Evolutionary conservation across 2,888 invertebrate genomes (phyloP).

Genomic region (Linnaemya vulpina): DNA sequence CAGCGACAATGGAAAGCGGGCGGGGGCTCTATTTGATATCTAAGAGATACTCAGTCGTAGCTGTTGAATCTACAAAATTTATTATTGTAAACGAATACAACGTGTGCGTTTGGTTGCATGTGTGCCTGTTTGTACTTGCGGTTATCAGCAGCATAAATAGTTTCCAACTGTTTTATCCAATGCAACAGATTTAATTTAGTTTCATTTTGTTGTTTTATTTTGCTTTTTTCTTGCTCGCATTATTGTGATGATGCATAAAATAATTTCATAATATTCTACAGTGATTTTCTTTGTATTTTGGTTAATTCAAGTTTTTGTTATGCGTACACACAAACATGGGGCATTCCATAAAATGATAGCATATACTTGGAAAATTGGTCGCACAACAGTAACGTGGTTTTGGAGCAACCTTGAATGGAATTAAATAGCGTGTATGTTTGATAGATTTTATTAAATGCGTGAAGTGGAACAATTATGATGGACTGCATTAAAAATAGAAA

Average conservation of each 20-base stretch:
- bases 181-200: slow-evolving; percentile 49
- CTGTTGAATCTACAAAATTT: slow-evolving; percentile 48
- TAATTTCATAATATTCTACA: slow-evolving; percentile 35
- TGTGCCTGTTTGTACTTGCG: slow-evolving; percentile 10
- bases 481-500: no score
- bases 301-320: slow-evolving; percentile 44
- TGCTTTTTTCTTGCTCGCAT: slow-evolving; percentile 14
- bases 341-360: slow-evolving; percentile 19
- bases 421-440: background rate
- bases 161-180: slow-evolving; percentile 49
- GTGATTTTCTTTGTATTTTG: slow-evolving; percentile 32
- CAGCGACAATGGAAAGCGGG: background rate
- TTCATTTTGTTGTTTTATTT: slow-evolving; percentile 36
- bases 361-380: no score
- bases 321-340: slow-evolving; percentile 21
- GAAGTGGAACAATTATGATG: no score
- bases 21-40: background rate
- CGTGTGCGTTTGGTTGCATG: slow-evolving; percentile 1
- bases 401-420: no score
- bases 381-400: no score
- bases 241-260: slow-evolving; percentile 60
- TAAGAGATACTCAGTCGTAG: no score
- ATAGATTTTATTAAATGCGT: background rate
- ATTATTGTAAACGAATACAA: slow-evolving; percentile 1
- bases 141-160: slow-evolving; percentile 48